A percentile compares a stretch with the other conserved stretches of the same genome.
phyloP scores from a whole-genome alignment of 2,113 vertebrate species.

The Hoplias malabaricus region DNA sequence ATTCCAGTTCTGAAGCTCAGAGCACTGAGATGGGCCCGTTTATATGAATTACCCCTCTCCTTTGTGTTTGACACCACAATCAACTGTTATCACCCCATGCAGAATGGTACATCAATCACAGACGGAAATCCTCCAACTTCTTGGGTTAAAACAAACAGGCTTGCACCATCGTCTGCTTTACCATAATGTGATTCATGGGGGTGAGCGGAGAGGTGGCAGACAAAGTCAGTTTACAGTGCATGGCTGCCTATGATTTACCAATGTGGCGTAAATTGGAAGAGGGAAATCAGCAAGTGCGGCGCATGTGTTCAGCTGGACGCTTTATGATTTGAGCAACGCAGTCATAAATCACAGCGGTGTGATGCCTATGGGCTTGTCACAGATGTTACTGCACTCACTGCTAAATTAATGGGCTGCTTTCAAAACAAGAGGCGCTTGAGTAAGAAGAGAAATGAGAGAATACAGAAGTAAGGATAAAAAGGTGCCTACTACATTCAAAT shows the following conservation, averaged over 20 bases:
- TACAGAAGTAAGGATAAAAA: neutral
- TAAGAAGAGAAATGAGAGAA: slow-evolving; percentile 11
- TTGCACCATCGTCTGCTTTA: slow-evolving; percentile 22
- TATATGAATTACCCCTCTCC: slow-evolving; percentile 43
- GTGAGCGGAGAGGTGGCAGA: slow-evolving; percentile 26
- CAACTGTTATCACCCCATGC: slow-evolving; percentile 48
- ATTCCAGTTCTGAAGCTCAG: slow-evolving; percentile 9
- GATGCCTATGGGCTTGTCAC: slow-evolving; percentile 53
- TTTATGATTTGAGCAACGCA: slow-evolving; percentile 50
- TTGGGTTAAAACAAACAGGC: slow-evolving; percentile 48
- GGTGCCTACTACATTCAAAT: neutral
- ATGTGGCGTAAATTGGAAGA: slow-evolving; percentile 46
- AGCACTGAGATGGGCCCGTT: slow-evolving; percentile 5
- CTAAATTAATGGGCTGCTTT: slow-evolving; percentile 56
- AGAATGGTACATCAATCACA: slow-evolving; percentile 39
- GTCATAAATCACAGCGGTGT: slow-evolving; percentile 57
- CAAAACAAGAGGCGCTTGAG: slow-evolving; percentile 38
- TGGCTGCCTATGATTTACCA: slow-evolving; percentile 50
- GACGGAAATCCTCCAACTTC: slow-evolving; percentile 27
- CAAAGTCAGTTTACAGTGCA: slow-evolving; percentile 40
- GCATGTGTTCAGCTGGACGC: slow-evolving; percentile 48
- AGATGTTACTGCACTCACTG: slow-evolving; percentile 50
- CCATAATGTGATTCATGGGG: slow-evolving; percentile 46
- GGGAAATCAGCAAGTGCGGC: slow-evolving; percentile 43
- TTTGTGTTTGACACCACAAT: slow-evolving; percentile 46